A percentile compares a stretch with the other conserved stretches of the same genome.
phyloP scores from a whole-genome alignment of 2,113 vertebrate species.

The Microtus pennsylvanicus region DNA sequence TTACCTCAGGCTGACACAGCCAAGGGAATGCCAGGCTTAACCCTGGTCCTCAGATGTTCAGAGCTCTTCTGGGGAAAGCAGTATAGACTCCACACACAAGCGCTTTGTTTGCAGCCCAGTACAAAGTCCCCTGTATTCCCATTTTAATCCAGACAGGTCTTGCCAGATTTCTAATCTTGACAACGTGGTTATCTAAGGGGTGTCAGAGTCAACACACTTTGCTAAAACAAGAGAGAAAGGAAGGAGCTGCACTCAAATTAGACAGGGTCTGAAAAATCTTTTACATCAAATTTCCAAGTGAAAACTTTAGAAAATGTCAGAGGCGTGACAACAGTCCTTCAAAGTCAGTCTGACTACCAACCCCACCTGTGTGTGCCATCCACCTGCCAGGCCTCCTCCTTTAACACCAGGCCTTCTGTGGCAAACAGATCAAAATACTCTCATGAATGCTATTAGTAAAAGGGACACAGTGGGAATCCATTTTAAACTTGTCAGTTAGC shows the following conservation, averaged over 20 bases:
- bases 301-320: not conserved
- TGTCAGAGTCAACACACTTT: not conserved
- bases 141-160: constrained; percentile 20
- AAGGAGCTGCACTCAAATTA: not conserved
- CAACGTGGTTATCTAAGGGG: not conserved
- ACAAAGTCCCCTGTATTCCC: not conserved
- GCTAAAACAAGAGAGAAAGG: not conserved
- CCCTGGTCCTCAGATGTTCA: not conserved
- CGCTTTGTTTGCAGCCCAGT: not conserved
- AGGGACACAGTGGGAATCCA: constrained; percentile 34
- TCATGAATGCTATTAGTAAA: constrained; percentile 21
- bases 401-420: not conserved
- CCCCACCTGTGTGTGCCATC: not conserved
- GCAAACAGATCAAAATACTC: constrained; percentile 6
- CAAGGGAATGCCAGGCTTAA: not conserved
- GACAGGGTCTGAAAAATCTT: not conserved
- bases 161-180: not conserved
- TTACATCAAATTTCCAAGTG: not conserved
- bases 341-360: not conserved
- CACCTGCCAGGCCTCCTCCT: not conserved
- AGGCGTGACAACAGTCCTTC: not conserved
- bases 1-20: not conserved
- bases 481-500: constrained; percentile 48
- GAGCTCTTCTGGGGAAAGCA: not conserved
- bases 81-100: not conserved